phyloP scores from a whole-genome alignment of 1,140 invertebrate species.

The Trypoxylus dichotomus region DNA sequence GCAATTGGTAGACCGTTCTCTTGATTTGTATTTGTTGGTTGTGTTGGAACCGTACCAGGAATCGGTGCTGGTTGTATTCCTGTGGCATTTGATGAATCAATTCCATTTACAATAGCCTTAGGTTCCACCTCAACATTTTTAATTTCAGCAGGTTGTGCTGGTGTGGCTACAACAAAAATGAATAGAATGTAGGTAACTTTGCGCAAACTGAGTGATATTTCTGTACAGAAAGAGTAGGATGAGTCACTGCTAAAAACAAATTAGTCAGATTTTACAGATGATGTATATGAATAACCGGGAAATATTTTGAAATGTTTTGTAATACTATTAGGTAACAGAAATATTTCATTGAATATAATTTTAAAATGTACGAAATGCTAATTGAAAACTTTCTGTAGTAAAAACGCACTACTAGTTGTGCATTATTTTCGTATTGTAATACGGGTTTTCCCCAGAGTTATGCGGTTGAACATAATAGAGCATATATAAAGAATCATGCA shows the following conservation, averaged over 20 bases:
- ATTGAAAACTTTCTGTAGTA: too few species aligned
- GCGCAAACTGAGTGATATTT: neutral
- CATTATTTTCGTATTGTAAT: too few species aligned
- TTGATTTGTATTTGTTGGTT: slow-evolving; percentile 46
- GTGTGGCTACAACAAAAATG: neutral
- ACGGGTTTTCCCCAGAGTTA: too few species aligned
- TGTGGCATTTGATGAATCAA: slow-evolving; percentile 32
- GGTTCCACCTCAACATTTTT: neutral
- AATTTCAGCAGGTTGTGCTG: neutral
- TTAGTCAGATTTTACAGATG: neutral
- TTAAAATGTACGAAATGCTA: too few species aligned
- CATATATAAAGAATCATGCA: too few species aligned
- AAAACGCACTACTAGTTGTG: too few species aligned
- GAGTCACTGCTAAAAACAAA: neutral
- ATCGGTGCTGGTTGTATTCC: slow-evolving; percentile 46
- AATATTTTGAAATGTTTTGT: too few species aligned
- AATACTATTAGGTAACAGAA: too few species aligned
- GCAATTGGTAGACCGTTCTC: slow-evolving; percentile 50
- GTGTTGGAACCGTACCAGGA: slow-evolving; percentile 47
- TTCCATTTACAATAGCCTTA: slow-evolving; percentile 36
- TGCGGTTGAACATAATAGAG: too few species aligned
- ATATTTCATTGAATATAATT: too few species aligned
- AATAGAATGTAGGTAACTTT: neutral
- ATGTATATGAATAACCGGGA: too few species aligned
- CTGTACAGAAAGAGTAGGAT: neutral